A percentile compares a stretch with the other conserved stretches of the same genome.
phyloP scores from a whole-genome alignment of 2,888 invertebrate species.

The Eremobia ochroleuca region DNA sequence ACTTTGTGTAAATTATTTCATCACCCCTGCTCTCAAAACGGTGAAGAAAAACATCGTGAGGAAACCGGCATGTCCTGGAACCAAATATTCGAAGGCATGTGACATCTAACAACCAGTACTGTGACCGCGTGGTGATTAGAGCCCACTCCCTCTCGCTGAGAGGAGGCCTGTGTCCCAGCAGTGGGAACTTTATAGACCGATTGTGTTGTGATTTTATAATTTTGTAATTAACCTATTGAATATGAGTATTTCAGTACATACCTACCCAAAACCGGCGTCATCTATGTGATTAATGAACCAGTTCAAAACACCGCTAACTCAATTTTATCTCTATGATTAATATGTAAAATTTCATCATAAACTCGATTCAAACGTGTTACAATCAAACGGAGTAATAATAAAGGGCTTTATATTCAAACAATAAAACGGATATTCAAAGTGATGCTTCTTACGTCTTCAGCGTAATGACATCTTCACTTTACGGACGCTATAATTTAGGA shows the following conservation, averaged over 20 bases:
- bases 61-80: too few relatives aligned
- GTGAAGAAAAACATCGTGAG: too few relatives aligned
- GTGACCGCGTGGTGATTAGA: too few relatives aligned
- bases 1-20: too few relatives aligned
- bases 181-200: too few relatives aligned
- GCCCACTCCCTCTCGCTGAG: too few relatives aligned
- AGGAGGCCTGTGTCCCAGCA: too few relatives aligned
- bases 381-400: slow-evolving; percentile 84
- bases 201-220: not conserved
- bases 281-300: slow-evolving; percentile 51
- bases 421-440: slow-evolving; percentile 86
- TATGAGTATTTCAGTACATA: not conserved
- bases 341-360: slow-evolving; percentile 78
- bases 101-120: too few relatives aligned
- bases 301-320: slow-evolving; percentile 58
- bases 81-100: too few relatives aligned
- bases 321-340: slow-evolving; percentile 63
- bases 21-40: too few relatives aligned
- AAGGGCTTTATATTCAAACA: slow-evolving; percentile 88
- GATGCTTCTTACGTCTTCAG: slow-evolving; percentile 83
- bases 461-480: slow-evolving; percentile 86
- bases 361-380: slow-evolving; percentile 80
- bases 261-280: slow-evolving; percentile 1
- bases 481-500: slow-evolving; percentile 85
- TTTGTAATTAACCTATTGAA: slow-evolving; percentile 20